Conservation (phyloP, 2,888 invertebrate genomes). For the Rhingia rostrata region DNA sequence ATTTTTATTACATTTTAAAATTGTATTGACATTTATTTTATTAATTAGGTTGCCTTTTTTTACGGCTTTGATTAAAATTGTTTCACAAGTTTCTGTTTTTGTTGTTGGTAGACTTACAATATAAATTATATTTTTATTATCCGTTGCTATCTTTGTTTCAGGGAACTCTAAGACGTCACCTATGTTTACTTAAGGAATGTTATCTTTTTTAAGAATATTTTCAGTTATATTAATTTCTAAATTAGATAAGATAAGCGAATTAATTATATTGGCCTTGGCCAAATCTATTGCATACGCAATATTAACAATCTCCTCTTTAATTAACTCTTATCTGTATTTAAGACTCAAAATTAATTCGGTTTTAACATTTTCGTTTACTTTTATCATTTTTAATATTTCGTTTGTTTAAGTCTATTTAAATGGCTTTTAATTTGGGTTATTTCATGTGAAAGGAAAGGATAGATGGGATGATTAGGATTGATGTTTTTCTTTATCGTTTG, state of each 20-base stretch:
- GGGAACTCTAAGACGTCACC: too few species aligned
- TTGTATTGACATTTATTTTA: conserved; percentile 48
- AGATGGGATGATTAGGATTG: too few species aligned
- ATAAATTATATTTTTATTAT: conserved; percentile 3
- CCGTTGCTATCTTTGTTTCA: conserved; percentile 60
- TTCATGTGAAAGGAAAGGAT: neutral
- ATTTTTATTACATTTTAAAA: conserved; percentile 56
- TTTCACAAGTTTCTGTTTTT: conserved; percentile 44
- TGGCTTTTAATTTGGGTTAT: conserved; percentile 5
- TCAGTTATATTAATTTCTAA: too few species aligned
- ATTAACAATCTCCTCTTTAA: too few species aligned
- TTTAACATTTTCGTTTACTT: too few species aligned
- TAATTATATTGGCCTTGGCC: conserved; percentile 59
- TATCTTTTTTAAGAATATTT: too few species aligned
- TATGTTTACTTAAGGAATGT: too few species aligned
- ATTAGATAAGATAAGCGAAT: conserved; percentile 54
- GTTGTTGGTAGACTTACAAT: conserved; percentile 64
- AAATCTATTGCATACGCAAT: conserved; percentile 59
- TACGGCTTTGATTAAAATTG: conserved; percentile 54
- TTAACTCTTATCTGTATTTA: too few species aligned
- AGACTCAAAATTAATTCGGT: too few species aligned
- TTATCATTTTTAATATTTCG: too few species aligned
- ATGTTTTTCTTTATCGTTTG: too few species aligned
- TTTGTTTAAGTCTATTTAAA: too few species aligned
- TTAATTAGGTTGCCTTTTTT: conserved; percentile 46